These are phyloP conservation scores for Cydia fagiglandana DNA, from an alignment of 1,140 invertebrate genomes.

Conservation along the genomic window DNA sequence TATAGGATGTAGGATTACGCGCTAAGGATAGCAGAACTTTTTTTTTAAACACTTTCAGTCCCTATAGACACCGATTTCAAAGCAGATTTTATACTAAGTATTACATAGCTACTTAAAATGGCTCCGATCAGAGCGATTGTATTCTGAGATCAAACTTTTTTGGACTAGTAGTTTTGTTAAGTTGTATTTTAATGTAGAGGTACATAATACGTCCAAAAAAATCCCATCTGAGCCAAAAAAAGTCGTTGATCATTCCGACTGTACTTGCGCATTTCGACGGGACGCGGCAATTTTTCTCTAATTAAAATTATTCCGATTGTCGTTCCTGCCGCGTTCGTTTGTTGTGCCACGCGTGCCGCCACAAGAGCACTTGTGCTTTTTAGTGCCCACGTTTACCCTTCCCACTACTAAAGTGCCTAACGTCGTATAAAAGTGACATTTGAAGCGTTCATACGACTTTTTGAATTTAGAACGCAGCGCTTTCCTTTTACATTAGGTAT, in stretches of 20 bases:
- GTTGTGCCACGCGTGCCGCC: slow-evolving; percentile 74
- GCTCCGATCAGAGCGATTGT: no score
- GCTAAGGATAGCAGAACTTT: no score
- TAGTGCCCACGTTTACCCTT: slow-evolving; percentile 72
- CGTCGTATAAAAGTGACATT: background rate
- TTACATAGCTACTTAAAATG: no score
- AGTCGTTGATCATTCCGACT: slow-evolving; percentile 39
- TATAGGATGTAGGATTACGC: no score
- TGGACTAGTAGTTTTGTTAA: no score
- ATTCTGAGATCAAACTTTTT: no score
- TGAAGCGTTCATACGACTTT: background rate
- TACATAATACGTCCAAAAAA: no score
- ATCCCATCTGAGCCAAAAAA: background rate
- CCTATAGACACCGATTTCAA: no score
- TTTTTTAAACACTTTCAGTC: no score
- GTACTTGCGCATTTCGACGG: slow-evolving; percentile 60
- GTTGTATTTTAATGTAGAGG: no score
- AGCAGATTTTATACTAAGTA: no score
- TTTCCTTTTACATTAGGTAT: background rate
- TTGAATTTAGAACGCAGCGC: background rate
- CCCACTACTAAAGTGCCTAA: slow-evolving; percentile 43
- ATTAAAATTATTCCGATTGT: slow-evolving; percentile 78
- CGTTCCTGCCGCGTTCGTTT: slow-evolving; percentile 62
- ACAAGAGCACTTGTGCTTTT: slow-evolving; percentile 72
- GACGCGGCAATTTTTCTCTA: slow-evolving; percentile 74